A percentile compares a stretch with the other conserved stretches of the same genome.
phyloP scores from a whole-genome alignment of 2,888 invertebrate genomes.

The Pseudococcus jackbeardsleyi region DNA sequence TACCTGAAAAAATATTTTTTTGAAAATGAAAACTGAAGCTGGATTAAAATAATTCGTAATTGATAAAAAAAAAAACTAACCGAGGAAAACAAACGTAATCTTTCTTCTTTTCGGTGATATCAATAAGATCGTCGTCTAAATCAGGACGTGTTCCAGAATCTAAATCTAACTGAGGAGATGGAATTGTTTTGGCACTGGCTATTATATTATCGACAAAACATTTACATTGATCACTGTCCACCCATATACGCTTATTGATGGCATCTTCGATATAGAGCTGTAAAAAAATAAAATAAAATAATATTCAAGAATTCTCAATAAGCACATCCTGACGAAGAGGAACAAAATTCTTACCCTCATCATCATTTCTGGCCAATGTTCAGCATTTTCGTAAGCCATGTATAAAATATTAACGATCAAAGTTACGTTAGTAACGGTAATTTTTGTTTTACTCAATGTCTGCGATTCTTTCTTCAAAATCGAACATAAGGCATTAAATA shows the following conservation, averaged over 20 bases:
- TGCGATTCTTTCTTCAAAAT: constrained; percentile 81
- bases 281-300: not conserved
- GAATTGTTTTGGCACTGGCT: constrained; percentile 85
- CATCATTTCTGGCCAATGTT: constrained; percentile 92
- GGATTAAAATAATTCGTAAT: not conserved
- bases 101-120: constrained; percentile 8
- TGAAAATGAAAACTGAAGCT: constrained; percentile 65
- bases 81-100: constrained; percentile 27
- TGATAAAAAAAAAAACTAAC: constrained; percentile 26
- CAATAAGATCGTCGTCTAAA: constrained; percentile 40
- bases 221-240: constrained; percentile 91
- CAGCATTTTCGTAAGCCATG: constrained; percentile 84
- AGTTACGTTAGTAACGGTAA: constrained; percentile 71
- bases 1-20: constrained; percentile 66
- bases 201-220: constrained; percentile 92
- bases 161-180: constrained; percentile 73
- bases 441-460: constrained; percentile 67
- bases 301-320: constrained; percentile 17
- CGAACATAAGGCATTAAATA: constrained; percentile 84
- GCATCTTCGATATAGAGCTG: constrained; percentile 95
- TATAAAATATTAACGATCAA: constrained; percentile 87
- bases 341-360: constrained; percentile 77
- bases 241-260: constrained; percentile 92
- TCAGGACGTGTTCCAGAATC: constrained; percentile 56
- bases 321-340: not conserved